These are phyloP conservation scores for Eulemur rubriventer DNA, from an alignment of 2,797 vertebrate species.

Conservation along the genomic window DNA sequence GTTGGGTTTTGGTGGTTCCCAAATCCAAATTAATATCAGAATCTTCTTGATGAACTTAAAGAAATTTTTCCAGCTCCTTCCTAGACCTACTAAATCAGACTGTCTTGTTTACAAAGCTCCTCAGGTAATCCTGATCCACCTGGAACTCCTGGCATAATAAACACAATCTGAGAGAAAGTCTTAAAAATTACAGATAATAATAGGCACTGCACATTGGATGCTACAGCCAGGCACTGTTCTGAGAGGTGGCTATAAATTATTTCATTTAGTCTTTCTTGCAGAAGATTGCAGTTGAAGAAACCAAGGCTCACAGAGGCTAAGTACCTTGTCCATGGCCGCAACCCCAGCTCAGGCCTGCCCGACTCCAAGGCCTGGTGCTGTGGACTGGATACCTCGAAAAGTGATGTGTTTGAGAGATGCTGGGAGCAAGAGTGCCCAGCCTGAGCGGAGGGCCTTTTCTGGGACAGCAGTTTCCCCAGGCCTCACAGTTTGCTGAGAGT, in stretches of 20 bases:
- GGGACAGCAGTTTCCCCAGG: neutral
- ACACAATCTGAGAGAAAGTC: neutral
- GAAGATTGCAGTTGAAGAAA: neutral
- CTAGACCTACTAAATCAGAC: neutral
- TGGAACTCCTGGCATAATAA: neutral
- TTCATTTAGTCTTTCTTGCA: neutral
- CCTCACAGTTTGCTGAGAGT: neutral
- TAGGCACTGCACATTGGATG: accelerated
- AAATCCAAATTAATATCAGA: neutral
- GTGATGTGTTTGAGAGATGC: neutral
- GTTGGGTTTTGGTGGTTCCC: neutral
- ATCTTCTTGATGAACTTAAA: neutral
- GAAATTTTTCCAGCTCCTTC: neutral
- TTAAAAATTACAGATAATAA: neutral
- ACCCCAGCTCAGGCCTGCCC: neutral
- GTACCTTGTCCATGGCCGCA: neutral
- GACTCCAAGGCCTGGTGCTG: neutral
- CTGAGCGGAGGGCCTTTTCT: neutral
- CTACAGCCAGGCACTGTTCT: neutral
- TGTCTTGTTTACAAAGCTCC: neutral
- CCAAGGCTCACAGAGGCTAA: neutral
- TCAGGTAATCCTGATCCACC: neutral
- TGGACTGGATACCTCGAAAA: neutral
- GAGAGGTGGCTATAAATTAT: neutral
- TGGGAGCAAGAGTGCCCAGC: neutral